Evolutionary conservation across 1,140 invertebrate genomes (phyloP).

Genomic region (Drosophila repletoides): DNA sequence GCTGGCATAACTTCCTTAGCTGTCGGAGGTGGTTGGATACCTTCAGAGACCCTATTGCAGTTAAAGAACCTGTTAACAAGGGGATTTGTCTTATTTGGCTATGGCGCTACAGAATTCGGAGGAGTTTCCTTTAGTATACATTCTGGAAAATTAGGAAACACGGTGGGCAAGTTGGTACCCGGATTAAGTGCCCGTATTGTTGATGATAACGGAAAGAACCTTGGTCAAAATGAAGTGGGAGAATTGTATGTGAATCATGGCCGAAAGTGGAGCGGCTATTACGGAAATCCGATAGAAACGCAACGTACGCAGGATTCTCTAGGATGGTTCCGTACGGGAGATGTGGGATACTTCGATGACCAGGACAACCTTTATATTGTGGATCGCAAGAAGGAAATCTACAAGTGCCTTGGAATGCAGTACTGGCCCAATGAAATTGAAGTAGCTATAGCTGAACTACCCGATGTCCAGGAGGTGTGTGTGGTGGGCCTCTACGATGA

Average conservation of each 20-base stretch:
- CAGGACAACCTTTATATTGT: slow-evolving; percentile 11
- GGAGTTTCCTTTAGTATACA: slow-evolving; percentile 12
- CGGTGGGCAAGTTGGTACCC: slow-evolving; percentile 8
- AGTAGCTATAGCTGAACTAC: slow-evolving; percentile 17
- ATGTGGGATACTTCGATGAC: slow-evolving; percentile 25
- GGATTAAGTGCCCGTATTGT: slow-evolving; percentile 62
- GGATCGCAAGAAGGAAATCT: slow-evolving; percentile 26
- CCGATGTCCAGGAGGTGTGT: slow-evolving; percentile 7
- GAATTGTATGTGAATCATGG: slow-evolving; percentile 72
- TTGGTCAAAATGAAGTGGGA: slow-evolving; percentile 65
- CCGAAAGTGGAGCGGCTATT: slow-evolving; percentile 73
- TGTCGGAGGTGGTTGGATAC: slow-evolving; percentile 11
- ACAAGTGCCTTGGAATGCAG: slow-evolving; percentile 24
- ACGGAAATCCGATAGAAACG: slow-evolving; percentile 84
- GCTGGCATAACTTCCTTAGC: slow-evolving; percentile 2
- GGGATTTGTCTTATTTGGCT: slow-evolving; percentile 7
- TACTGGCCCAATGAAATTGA: slow-evolving; percentile 29
- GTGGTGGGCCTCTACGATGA: slow-evolving; percentile 26
- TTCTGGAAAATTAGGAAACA: slow-evolving; percentile 10
- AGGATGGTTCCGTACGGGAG: slow-evolving; percentile 25
- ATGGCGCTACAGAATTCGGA: slow-evolving; percentile 21
- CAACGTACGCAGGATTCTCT: slow-evolving; percentile 84
- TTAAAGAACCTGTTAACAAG: slow-evolving; percentile 6
- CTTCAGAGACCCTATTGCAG: not conserved
- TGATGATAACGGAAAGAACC: slow-evolving; percentile 30